phyloP scores from a whole-genome alignment of 2,888 invertebrate genomes.

The Cryptocephalus primarius region DNA sequence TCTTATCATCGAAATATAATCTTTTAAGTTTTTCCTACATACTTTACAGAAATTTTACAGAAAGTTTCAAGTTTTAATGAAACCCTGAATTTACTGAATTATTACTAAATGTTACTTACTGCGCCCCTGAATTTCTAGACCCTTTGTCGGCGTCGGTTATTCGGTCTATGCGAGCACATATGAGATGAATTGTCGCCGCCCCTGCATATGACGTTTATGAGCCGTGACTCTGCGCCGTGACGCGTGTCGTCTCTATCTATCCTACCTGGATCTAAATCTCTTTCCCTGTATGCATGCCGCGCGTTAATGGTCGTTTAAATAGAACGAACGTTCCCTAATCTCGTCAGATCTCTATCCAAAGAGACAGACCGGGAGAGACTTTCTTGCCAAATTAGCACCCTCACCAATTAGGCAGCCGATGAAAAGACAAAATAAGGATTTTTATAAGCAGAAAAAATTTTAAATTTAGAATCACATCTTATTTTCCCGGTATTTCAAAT shows the following conservation, averaged over 20 bases:
- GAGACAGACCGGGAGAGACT: background rate
- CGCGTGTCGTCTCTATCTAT: background rate
- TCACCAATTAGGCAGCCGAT: background rate
- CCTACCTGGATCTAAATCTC: background rate
- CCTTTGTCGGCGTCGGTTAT: no score
- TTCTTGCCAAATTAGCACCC: background rate
- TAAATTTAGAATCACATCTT: background rate
- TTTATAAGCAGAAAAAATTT: no score
- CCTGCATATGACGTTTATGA: background rate
- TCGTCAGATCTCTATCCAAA: background rate
- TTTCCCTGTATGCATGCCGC: background rate
- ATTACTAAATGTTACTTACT: no score
- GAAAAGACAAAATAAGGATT: background rate
- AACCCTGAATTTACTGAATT: no score
- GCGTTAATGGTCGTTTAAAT: background rate
- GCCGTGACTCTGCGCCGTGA: background rate
- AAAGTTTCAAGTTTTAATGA: no score
- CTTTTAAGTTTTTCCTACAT: no score
- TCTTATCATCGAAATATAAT: no score
- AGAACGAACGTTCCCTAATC: background rate
- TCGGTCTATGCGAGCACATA: no score
- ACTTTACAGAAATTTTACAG: no score
- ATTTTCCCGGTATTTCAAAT: background rate
- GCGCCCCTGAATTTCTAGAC: no score
- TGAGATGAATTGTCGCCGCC: background rate